Conservation (phyloP, 2,888 invertebrate species). For the Entomobrya proxima region DNA sequence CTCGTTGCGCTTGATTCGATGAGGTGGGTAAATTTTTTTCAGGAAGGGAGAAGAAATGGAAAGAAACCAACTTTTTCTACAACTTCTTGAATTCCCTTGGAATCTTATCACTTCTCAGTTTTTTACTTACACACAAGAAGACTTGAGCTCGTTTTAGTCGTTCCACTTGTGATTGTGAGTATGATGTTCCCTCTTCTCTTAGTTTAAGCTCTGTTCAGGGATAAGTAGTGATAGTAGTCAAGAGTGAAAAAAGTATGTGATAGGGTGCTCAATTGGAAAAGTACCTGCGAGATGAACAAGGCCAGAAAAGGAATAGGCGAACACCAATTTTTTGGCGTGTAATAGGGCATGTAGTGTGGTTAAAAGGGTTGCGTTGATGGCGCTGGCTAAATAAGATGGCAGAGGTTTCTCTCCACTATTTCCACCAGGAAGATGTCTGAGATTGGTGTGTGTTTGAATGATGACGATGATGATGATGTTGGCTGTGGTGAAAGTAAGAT, state of each 20-base stretch:
- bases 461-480: not conserved
- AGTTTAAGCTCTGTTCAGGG: not conserved
- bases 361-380: not conserved
- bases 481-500: not conserved
- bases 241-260: conserved; percentile 11
- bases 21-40: not conserved
- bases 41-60: conserved; percentile 29
- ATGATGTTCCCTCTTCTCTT: not conserved
- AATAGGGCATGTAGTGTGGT: conserved; percentile 34
- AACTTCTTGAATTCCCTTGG: conserved; percentile 44
- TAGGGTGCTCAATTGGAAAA: conserved; percentile 42
- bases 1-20: conserved; percentile 18
- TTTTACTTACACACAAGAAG: conserved; percentile 13
- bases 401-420: not conserved
- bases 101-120: conserved; percentile 58
- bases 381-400: not conserved
- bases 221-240: not conserved
- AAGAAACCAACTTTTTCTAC: conserved; percentile 48
- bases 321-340: conserved; percentile 20
- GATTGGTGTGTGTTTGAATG: not conserved
- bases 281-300: not conserved
- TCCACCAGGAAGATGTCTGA: not conserved
- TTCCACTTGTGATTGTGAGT: conserved; percentile 10
- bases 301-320: no score
- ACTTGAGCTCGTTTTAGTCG: conserved; percentile 4